Conservation (phyloP, 2,888 invertebrate genomes). For the Ferdinandea cuprea region DNA sequence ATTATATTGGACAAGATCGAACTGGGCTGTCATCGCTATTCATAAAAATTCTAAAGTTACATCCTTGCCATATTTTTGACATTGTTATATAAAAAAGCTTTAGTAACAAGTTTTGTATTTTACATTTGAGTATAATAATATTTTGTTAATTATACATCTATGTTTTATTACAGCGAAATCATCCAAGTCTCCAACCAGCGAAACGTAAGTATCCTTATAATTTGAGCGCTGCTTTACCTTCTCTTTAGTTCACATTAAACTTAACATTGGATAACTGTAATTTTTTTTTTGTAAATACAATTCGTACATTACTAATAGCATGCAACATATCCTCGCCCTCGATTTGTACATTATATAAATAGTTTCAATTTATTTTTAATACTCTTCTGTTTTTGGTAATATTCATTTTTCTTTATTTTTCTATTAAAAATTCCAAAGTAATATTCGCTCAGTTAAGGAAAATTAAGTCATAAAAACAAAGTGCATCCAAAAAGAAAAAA, state of each 20-base stretch:
- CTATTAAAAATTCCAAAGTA: not conserved
- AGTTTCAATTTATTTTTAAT: not conserved
- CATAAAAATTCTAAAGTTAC: no score
- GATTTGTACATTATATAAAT: constrained; percentile 51
- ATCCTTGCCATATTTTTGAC: no score
- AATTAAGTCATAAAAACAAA: constrained; percentile 20
- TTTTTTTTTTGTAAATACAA: constrained; percentile 49
- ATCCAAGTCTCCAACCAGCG: constrained; percentile 81
- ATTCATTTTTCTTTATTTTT: not conserved
- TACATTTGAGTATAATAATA: not conserved
- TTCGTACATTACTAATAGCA: constrained; percentile 56
- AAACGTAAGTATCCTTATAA: constrained; percentile 81
- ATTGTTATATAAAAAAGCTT: no score
- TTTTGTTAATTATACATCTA: no score
- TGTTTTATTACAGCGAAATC: constrained; percentile 80
- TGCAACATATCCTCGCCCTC: constrained; percentile 35
- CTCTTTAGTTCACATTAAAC: constrained; percentile 38
- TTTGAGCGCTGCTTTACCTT: not conserved
- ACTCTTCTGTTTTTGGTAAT: constrained; percentile 14
- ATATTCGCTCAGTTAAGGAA: constrained; percentile 14
- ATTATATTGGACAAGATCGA: no score
- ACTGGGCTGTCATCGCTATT: no score
- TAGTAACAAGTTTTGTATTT: no score
- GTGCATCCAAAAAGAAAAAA: constrained; percentile 13
- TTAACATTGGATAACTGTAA: constrained; percentile 43